Evolutionary conservation across 2,888 invertebrate species (phyloP), one percentile per base, ranked within the genome.

Genomic region (Watsonalla binaria): DNA sequence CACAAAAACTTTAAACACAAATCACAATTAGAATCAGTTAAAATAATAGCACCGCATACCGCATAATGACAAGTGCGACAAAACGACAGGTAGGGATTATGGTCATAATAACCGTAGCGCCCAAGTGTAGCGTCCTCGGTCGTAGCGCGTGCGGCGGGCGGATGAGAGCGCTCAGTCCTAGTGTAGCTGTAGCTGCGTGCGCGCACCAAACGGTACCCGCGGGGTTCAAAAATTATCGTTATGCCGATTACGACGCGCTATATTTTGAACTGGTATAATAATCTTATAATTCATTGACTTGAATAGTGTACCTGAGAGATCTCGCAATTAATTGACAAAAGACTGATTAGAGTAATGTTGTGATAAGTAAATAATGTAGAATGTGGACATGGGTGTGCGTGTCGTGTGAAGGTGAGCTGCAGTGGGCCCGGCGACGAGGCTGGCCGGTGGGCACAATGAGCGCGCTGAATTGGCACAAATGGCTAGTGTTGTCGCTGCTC

Each of bases 391-490:
- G 76, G 68, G 73, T 70, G 66, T 66, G 61, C 71, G 63, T 65
- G 62, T 75, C 70, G 69, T 73, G 70, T 83, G 80, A 81, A 68
- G 66, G 77, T 80, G 78, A 66, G 69, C 72, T 73, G 68, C 74
- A 73, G 78, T 76, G 75, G 73, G 72, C 64, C 73, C 65, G 71
- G 71, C 74, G 61, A 62, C 70, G 63, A 71, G 68, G 72, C 68
- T 68, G 70, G 61, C 60, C 70, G 65, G 74, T 69, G 77, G 74
- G 74, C 80, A 89, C 86, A 88, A 89, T 90, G 90, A 84, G 80
- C 80, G 76, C 78, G 81, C 80, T 79, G 88, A 90, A 90, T 89
- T 90, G 90, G 88, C 90, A 84, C 84, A 89, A 90, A 88, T 90
- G 90, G 89, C 84, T 89, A 78, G 84, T 89, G 87, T 82, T 89